Conservation (phyloP, 2,113 vertebrate genomes). For the Pandion haliaetus region DNA sequence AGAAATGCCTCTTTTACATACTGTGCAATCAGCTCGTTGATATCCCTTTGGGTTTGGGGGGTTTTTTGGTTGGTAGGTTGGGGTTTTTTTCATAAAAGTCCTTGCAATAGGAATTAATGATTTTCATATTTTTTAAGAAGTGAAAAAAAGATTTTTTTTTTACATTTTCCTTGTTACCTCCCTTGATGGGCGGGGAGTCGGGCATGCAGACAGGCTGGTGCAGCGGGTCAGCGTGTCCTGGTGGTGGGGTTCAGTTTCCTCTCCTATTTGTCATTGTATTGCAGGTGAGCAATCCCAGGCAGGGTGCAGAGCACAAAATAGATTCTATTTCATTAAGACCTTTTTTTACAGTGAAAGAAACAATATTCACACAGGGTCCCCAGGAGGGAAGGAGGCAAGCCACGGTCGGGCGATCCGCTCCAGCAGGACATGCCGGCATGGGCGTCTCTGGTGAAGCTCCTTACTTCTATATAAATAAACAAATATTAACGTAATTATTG, state of each 20-base stretch:
- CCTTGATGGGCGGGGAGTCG: accelerated
- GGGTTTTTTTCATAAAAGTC: too few relatives aligned
- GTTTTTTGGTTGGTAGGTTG: too few relatives aligned
- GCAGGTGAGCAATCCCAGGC: neutral
- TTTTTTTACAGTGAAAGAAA: neutral
- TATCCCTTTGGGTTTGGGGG: neutral
- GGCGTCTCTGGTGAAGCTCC: accelerated
- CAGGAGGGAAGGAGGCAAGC: neutral
- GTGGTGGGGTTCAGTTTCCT: too few relatives aligned
- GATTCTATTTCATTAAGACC: neutral
- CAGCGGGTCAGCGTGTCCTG: accelerated
- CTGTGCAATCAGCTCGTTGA: accelerated
- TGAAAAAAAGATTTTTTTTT: neutral
- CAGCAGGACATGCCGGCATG: accelerated
- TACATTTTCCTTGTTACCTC: neutral
- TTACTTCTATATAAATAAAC: neutral
- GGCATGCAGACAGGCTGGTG: accelerated
- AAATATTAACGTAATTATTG: neutral
- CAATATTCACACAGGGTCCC: neutral
- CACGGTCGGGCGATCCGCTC: accelerated
- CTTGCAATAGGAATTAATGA: neutral
- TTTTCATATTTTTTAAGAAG: neutral
- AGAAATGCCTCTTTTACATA: too few relatives aligned
- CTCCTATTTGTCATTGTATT: accelerated
- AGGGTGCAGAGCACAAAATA: neutral